Evolutionary conservation across 2,797 vertebrate genomes (phyloP).

Genomic region (Brachyalestes nurse): DNA sequence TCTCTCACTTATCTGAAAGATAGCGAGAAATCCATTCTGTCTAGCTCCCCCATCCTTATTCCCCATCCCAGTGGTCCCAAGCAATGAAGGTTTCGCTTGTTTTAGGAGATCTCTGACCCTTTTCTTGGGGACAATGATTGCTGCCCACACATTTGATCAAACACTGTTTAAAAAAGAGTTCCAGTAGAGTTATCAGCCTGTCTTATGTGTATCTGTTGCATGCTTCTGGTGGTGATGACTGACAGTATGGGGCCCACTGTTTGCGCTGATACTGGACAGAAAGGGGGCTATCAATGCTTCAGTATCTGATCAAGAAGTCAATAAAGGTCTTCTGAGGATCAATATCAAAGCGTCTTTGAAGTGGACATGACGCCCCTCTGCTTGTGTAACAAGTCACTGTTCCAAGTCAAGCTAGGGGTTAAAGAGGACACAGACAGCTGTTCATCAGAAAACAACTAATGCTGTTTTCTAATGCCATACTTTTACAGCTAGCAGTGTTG

Average conservation of each 20-base stretch:
- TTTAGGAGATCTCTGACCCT: not conserved
- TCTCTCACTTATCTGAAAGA: conserved; percentile 43
- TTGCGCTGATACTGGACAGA: conserved; percentile 12
- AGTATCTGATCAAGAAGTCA: conserved; percentile 41
- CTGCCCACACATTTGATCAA: conserved; percentile 2
- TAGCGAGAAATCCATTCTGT: conserved; percentile 29
- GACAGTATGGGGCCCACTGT: conserved; percentile 7
- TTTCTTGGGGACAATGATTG: not conserved
- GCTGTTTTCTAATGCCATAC: not conserved
- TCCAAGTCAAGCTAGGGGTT: not conserved
- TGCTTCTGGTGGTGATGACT: conserved; percentile 9
- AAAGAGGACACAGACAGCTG: not conserved
- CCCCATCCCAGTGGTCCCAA: not conserved
- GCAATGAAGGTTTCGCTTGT: not conserved
- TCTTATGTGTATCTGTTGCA: not conserved
- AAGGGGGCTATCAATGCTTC: not conserved
- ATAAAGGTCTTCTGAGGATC: conserved; percentile 4
- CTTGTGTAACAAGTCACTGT: conserved; percentile 14
- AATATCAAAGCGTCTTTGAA: conserved; percentile 22
- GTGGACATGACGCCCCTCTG: not conserved
- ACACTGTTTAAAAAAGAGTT: not conserved
- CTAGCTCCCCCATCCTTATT: not conserved
- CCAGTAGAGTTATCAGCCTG: conserved; percentile 6
- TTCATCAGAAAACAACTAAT: not conserved
- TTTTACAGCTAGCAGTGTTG: not conserved